Evolutionary conservation across 2,888 invertebrate genomes (phyloP), one percentile per base, ranked within the genome.

Genomic region (Magallana nippona): DNA sequence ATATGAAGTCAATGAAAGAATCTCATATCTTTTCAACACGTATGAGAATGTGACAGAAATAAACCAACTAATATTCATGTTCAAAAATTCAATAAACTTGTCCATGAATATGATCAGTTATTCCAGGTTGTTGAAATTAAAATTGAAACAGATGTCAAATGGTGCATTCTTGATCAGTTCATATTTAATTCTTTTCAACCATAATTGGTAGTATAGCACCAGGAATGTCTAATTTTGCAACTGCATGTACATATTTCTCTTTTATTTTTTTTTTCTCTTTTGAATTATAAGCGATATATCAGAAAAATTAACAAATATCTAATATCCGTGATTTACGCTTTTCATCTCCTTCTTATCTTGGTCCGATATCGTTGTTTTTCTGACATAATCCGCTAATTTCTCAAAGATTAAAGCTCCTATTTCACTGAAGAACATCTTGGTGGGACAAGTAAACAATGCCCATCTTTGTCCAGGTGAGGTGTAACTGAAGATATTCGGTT

Each of bases 401-500:
- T 63, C 13, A 15, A 13, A 71, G 71, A 15, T 27, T 27, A 71
- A 15, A 32, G 71, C 32, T 71, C 17, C 71, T 15, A 32, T 71
- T 71, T 71, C 71, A 32, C 22, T 27, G 27, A 32, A 71, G 32
- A 27, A 60, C 60, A 71, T 22, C 15, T 71, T 71, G 71, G 15
- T 71, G 17, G 3, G 71, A 2, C 71, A 71, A 10, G n/a, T 3
- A 27, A 79, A 79, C 79, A 79, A 79, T 13, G 79, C 8, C 11
- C 10, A 56, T 22, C 79, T 56, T 79, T 79, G 79, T 79, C 56
- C 27, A 56, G 55, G 27, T 27, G 57, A n/a, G 57, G 56, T 19
- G 19, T 56, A 79, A 13, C 57, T 79, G 58, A 79, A 22, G 79
- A 57, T 57, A 79, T 27, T 57, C 56, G 10, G 79, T 79, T 57